Evolutionary conservation across 2,113 vertebrate species (phyloP), one percentile per base, ranked within the genome.

Genomic region (Pampusana beccarii): DNA sequence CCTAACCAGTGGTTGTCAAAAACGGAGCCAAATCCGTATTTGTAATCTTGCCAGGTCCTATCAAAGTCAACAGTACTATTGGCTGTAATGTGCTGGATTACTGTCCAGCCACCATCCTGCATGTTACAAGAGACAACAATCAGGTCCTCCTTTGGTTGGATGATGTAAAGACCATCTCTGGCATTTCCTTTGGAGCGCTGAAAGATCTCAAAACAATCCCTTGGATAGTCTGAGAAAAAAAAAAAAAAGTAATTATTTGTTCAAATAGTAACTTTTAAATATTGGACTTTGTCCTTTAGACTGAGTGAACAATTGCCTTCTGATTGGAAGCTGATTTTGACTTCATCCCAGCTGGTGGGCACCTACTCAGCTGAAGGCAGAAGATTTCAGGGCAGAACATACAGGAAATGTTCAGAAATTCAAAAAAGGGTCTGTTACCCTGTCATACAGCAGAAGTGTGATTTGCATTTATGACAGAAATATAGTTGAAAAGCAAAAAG

Each of bases 71-170:
- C 96, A 29, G 98, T 98, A 93, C 98, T 98, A 72, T 99, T 99
- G 44, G 98, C 98, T 12, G 99, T 99, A 87, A 99, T 99, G 69
- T 99, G 99, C 95, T 99, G 99, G 85, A 99, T 98, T 56, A 99
- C 97, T 2, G 99, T 99, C 99, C 99, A 99, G 65, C 99, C 99
- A 19, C 98, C 98, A 9, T 98, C 98, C 90, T 98, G 97, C 99
- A 99, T 99, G 93, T 98, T 98, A 73, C 99, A 99, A 85, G 89
- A 98, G 8, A 95, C 98, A 71, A 97, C 97, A 29, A 99, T 98
- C 48, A 97, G 97, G 21, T 97, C 90, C 31, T 97, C 97, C 19
- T 93, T 97, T 11, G 98, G 98, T 40, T 98, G 97, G 96, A 99
- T 98, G 81, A 99, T 94, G 80, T 99, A 99, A 61, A 98, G 92